phyloP scores from a whole-genome alignment of 2,888 invertebrate genomes.

The Furcula furcula region DNA sequence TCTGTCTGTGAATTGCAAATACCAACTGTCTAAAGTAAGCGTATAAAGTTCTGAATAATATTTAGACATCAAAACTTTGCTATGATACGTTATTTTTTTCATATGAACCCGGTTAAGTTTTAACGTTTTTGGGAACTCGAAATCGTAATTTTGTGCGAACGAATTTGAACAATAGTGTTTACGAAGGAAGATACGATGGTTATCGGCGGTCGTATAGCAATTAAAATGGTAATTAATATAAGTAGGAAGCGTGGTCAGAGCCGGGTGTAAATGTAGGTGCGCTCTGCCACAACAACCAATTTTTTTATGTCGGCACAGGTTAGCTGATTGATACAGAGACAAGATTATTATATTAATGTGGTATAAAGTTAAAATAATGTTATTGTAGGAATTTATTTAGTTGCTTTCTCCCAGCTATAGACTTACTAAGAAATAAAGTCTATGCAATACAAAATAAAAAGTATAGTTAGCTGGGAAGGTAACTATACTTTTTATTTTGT shows the following conservation, averaged over 20 bases:
- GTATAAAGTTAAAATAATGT: background rate
- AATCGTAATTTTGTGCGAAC: conserved; percentile 36
- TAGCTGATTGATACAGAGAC: conserved; percentile 38
- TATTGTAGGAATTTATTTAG: background rate
- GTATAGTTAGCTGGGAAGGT: too few relatives aligned
- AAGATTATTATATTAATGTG: conserved; percentile 5
- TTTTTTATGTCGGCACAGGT: conserved; percentile 55
- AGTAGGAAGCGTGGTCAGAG: conserved; percentile 65
- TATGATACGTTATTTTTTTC: conserved; percentile 18
- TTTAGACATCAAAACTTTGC: conserved; percentile 38
- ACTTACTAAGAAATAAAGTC: too few relatives aligned
- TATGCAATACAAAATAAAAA: too few relatives aligned
- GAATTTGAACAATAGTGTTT: conserved; percentile 60
- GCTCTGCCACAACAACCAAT: conserved; percentile 54
- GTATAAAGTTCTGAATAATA: conserved; percentile 48
- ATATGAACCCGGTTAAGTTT: conserved; percentile 5
- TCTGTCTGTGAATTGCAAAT: conserved; percentile 78
- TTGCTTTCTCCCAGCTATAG: too few relatives aligned
- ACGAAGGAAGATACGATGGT: conserved; percentile 48
- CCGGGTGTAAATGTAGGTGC: conserved; percentile 63
- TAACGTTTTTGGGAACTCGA: conserved; percentile 14
- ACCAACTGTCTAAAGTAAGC: conserved; percentile 47
- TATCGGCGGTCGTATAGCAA: conserved; percentile 59
- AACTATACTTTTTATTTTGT: too few relatives aligned
- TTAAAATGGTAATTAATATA: conserved; percentile 74